Conservation (phyloP, 2,113 vertebrate genomes). For the Tyto alba region DNA sequence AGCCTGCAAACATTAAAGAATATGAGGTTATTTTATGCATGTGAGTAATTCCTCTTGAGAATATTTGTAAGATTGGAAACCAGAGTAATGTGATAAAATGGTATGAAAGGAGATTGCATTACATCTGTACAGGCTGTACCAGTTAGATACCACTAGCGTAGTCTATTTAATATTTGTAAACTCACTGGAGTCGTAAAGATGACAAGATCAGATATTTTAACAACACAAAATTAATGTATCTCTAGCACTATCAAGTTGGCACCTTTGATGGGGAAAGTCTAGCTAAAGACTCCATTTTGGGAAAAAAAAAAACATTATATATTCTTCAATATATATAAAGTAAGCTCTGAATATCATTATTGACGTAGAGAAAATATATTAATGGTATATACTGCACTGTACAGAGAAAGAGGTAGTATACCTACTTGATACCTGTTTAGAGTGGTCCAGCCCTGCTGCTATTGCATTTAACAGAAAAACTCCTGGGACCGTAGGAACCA, state of each 20-base stretch:
- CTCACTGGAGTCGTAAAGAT: not conserved
- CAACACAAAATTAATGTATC: not conserved
- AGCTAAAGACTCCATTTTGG: not conserved
- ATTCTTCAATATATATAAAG: not conserved
- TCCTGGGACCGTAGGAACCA: not conserved
- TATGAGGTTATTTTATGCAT: not conserved
- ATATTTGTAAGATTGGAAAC: not conserved
- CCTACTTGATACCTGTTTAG: not conserved
- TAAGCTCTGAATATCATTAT: not conserved
- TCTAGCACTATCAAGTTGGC: not conserved
- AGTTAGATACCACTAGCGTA: not conserved
- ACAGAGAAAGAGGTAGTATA: not conserved
- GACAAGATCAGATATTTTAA: not conserved
- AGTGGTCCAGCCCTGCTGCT: not conserved
- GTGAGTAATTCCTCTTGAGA: not conserved
- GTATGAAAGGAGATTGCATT: not conserved
- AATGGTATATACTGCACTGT: no score
- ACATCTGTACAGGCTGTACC: not conserved
- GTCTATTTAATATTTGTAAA: not conserved
- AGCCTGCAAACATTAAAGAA: not conserved
- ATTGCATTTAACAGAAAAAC: not conserved
- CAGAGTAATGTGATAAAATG: not conserved
- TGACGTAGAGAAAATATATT: not conserved
- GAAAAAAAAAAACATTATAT: not conserved
- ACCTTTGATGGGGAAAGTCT: not conserved